phyloP scores from a whole-genome alignment of 1,140 invertebrate genomes.

The Bombus waltoni region DNA sequence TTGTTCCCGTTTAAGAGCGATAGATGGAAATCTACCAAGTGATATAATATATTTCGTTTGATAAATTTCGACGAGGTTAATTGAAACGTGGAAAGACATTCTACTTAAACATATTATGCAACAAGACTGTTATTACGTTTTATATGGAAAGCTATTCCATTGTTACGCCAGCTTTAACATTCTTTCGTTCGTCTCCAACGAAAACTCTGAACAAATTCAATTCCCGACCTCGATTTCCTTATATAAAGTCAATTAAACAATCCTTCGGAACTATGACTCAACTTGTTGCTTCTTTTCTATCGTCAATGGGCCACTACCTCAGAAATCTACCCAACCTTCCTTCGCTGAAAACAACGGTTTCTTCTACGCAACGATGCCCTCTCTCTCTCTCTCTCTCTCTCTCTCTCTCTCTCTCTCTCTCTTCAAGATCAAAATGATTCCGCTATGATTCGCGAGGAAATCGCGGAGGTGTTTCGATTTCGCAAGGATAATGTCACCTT shows the following conservation, averaged over 20 bases:
- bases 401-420: rapidly evolving
- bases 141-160: background rate
- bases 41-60: background rate
- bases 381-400: background rate
- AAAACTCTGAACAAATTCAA: background rate
- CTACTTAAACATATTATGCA: no score
- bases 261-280: background rate
- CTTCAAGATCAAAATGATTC: background rate
- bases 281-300: background rate
- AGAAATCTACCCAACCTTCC: background rate
- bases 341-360: background rate
- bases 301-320: background rate
- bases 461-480: constrained; percentile 54
- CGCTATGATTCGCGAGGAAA: constrained; percentile 1
- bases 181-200: background rate
- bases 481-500: constrained; percentile 69
- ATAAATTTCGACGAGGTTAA: background rate
- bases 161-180: background rate
- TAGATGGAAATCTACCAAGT: background rate
- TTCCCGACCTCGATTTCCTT: background rate
- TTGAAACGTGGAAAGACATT: no score
- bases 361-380: background rate
- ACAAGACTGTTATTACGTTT: no score
- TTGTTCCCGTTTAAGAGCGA: background rate
- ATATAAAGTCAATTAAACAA: background rate